Base-by-base conservation (phyloP, 2,113 vertebrate genomes). In the Tauraco erythrolophus region DNA sequence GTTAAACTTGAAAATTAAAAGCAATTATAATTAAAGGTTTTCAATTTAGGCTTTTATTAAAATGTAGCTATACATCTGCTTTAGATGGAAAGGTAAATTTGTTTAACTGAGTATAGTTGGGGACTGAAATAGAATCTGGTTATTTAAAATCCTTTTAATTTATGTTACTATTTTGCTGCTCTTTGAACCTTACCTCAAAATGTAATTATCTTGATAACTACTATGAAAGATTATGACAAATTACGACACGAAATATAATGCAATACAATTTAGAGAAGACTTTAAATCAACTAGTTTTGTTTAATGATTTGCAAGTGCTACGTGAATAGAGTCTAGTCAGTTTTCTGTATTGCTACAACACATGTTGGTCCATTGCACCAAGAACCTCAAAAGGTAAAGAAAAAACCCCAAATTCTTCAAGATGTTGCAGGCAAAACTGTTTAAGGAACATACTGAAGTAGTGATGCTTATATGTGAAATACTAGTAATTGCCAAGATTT, bases 41-140 rank as follows among this genome's bases (percentile, higher is more conserved):
- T 94, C 83, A 83, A 6, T 94, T 92, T 60, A 90, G 35, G 37
- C 31, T 92, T 90, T 89, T 82, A 84, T 93, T 97, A 94, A 97
- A 97, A 79, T 24, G 18, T 45, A 69, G 84, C 27, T 76, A 25
- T 83, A 81, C 39, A 22, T 86, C 70, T 94, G 22, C 72, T 96
- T 92, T 81, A 54, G 37, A 50, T 53, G 88, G 66, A 89, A 96
- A 96, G 61, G 43, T 96, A 95, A 94, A 95, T 91, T 97, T 97
- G 33, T 96, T 97, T 97, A 83, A 96, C 61, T 81, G 68, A 62
- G 18, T 96, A 72, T 46, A 61, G 9, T 68, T 96, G 45, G 30
- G 58, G 33, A 92, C 96, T 96, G 97, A 96, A 97, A 93, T 96
- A 97, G 97, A 97, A 96, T 58, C 41, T 89, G 8, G 45, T 78